A percentile compares a stretch with the other conserved stretches of the same genome.
Conservation (phyloP, 1,140 invertebrate species). For the Cyphomyrmex costatus region DNA sequence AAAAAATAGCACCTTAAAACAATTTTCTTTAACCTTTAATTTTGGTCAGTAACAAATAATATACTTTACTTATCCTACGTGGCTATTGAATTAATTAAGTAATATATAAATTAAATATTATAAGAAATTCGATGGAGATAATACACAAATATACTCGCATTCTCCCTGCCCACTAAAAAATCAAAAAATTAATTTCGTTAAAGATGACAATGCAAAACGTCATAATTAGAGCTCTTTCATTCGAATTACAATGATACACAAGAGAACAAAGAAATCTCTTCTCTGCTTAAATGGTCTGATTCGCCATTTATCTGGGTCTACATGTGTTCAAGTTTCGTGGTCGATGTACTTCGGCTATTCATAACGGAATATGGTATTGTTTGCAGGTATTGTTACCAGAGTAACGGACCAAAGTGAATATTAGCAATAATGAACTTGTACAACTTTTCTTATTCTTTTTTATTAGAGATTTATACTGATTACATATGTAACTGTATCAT, state of each 20-base stretch:
- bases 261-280: constrained; percentile 44
- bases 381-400: constrained; percentile 27
- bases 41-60: not conserved
- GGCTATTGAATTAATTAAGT: not conserved
- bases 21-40: not conserved
- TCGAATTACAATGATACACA: constrained; percentile 13
- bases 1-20: not conserved
- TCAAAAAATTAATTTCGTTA: constrained; percentile 4
- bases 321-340: constrained; percentile 33
- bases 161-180: not conserved
- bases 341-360: constrained; percentile 44
- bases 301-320: constrained; percentile 35
- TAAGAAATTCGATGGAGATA: not conserved
- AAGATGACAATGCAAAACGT: constrained; percentile 31
- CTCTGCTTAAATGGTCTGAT: constrained; percentile 8
- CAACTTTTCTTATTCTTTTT: not conserved
- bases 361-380: constrained; percentile 39
- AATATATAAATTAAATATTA: constrained; percentile 11
- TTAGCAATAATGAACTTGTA: constrained; percentile 35
- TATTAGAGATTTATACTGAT: not conserved
- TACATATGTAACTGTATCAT: not conserved
- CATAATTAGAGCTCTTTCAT: constrained; percentile 34
- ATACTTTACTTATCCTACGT: not conserved
- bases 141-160: not conserved
- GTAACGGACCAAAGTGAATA: constrained; percentile 20